Conservation (phyloP, 2,888 invertebrate species). For the Dicranocentrus wangi region DNA sequence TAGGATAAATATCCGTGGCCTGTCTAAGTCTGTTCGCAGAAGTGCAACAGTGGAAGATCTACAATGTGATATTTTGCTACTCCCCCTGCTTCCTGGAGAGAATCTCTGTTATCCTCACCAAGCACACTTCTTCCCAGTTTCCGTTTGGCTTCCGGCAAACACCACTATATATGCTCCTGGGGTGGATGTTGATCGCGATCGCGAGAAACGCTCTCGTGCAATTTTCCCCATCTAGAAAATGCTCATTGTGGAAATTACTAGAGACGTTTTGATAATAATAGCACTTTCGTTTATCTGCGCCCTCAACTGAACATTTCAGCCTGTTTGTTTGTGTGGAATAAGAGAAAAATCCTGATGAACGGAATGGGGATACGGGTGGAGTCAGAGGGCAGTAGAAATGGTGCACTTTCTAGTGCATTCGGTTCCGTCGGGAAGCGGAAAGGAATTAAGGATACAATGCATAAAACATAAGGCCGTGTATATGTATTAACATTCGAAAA, state of each 20-base stretch:
- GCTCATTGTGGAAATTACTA: constrained; percentile 58
- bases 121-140: constrained; percentile 36
- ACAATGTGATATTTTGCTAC: background rate
- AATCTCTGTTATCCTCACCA: constrained; percentile 56
- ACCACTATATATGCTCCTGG: constrained; percentile 8
- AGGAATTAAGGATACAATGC: constrained; percentile 42
- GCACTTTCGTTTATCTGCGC: constrained; percentile 56
- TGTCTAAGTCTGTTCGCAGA: constrained; percentile 45
- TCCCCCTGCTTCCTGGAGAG: constrained; percentile 57
- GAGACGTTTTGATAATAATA: constrained; percentile 48
- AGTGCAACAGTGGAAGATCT: constrained; percentile 21
- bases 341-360: background rate
- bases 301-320: constrained; percentile 40
- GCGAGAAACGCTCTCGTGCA: constrained; percentile 27
- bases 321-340: constrained; percentile 24
- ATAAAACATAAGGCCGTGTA: constrained; percentile 58
- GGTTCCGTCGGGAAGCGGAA: background rate
- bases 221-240: constrained; percentile 31
- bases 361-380: constrained; percentile 7
- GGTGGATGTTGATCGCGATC: constrained; percentile 48
- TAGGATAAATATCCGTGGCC: constrained; percentile 57
- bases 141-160: constrained; percentile 61
- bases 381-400: constrained; percentile 40
- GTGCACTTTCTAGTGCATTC: constrained; percentile 46
- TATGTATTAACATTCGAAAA: constrained; percentile 36